Evolutionary conservation across 2,888 invertebrate species (phyloP), one percentile per base, ranked within the genome.

Genomic region (Gastracanthus pulcherrimus): DNA sequence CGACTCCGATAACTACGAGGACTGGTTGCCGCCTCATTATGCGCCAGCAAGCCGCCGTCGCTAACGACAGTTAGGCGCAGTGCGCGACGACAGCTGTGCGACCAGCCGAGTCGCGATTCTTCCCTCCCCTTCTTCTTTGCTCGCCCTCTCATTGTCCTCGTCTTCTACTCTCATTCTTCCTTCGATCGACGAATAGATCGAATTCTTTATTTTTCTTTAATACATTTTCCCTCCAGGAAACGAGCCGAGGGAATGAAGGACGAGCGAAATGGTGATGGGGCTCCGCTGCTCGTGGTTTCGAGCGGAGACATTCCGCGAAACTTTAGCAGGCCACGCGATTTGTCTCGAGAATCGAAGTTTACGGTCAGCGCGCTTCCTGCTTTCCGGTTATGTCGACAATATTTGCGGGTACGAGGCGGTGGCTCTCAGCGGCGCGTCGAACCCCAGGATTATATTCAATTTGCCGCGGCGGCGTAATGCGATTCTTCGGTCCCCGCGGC

Each of bases 311-410:
- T 71, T 71, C 26, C 9, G 45, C 16, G 58, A 31, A 79, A 66
- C 71, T 71, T 69, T 58, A 41, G 67, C 3, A 41, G 41, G 41
- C 13, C 16, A 55, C 36, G 23, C 36, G 41, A 41, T 71, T 41
- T 41, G 78, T 78, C 78, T 71, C 16, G 71, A 71, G 62, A 71
- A 78, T 78, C 26, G 71, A 78, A 78, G 36, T 78, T 77, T 78
- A 71, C 72, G 78, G 66, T 66, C 72, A 64, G 13, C 64, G 78
- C 55, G 60, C 48, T 62, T 67, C 34, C 76, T 13, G 41, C 58
- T 72, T 60, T 58, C 41, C 34, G 38, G n/a, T 13, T n/a, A 60
- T n/a, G n/a, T 62, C 62, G 51, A n/a, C 31, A 48, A 76, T 76
- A 45, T 69, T 51, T 69, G n/a, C 64, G 19, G 23, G 45, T 7